Conservation (phyloP, 2,888 invertebrate species). For the Amphipyra berbera region DNA sequence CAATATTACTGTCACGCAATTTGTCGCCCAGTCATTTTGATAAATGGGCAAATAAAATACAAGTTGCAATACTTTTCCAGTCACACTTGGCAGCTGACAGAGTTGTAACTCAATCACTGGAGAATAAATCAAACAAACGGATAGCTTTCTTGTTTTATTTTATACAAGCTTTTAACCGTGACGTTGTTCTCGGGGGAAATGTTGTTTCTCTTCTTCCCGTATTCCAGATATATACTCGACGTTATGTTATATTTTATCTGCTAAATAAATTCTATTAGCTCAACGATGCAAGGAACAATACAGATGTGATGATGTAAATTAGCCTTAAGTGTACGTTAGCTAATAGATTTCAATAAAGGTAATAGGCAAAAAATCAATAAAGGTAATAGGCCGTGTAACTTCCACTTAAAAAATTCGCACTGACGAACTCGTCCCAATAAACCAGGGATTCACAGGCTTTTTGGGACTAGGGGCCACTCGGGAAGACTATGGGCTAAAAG, state of each 20-base stretch:
- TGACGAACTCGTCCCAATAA: background rate
- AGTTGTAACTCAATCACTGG: slow-evolving; percentile 49
- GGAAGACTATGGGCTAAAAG: no score
- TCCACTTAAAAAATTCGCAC: no score
- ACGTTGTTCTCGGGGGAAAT: slow-evolving; percentile 7
- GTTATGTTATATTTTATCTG: slow-evolving; percentile 23
- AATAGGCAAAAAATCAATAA: no score
- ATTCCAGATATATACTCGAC: slow-evolving; percentile 14
- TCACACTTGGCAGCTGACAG: slow-evolving; percentile 47
- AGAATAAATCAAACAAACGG: slow-evolving; percentile 50
- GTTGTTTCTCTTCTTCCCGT: slow-evolving; percentile 16
- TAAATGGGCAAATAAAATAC: slow-evolving; percentile 60
- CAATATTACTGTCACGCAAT: slow-evolving; percentile 66
- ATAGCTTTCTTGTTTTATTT: slow-evolving; percentile 44
- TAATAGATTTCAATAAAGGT: no score
- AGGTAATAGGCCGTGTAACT: no score
- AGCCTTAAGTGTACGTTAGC: no score
- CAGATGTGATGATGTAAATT: no score
- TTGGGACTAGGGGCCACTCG: no score
- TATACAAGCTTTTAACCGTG: slow-evolving; percentile 41
- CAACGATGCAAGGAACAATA: slow-evolving; percentile 1
- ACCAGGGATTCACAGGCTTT: no score
- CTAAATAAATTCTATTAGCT: slow-evolving; percentile 19
- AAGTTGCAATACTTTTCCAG: slow-evolving; percentile 48
- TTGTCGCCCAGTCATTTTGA: slow-evolving; percentile 60